These are phyloP conservation scores for Sycophila sp. DNA, from an alignment of 1,140 invertebrate species.

Conservation along the genomic window DNA sequence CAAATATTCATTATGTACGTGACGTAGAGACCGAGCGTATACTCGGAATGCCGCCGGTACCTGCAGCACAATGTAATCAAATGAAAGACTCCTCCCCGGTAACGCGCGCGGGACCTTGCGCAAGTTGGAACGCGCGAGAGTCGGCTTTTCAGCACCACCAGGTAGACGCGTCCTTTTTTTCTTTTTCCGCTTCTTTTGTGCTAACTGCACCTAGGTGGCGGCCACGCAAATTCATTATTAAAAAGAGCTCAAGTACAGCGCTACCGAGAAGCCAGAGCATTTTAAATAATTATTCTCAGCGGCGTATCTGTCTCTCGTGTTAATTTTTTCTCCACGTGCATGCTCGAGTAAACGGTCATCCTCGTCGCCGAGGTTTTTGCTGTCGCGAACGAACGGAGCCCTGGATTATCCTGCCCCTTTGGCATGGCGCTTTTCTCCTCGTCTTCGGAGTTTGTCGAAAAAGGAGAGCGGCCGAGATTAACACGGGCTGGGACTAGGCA, in stretches of 20 bases:
- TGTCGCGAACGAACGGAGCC: constrained; percentile 8
- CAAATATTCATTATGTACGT: constrained; percentile 15
- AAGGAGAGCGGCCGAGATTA: background rate
- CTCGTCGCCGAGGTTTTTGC: constrained; percentile 38
- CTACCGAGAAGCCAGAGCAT: no score
- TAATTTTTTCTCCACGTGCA: no score
- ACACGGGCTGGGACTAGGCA: background rate
- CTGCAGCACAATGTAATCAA: constrained; percentile 18
- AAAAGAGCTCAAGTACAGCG: no score
- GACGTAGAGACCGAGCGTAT: background rate
- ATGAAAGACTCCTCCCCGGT: background rate
- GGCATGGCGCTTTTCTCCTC: no score
- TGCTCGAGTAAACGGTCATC: constrained; percentile 51
- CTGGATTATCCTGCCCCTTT: constrained; percentile 19
- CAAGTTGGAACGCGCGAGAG: constrained; percentile 33
- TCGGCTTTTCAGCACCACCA: constrained; percentile 12
- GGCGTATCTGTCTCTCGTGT: no score
- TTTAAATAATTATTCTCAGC: no score
- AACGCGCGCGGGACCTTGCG: background rate
- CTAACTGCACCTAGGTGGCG: background rate
- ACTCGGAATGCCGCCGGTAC: background rate
- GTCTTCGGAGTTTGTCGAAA: no score
- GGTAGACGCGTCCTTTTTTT: constrained; percentile 16
- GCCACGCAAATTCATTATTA: no score
- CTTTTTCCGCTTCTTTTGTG: background rate